phyloP scores from a whole-genome alignment of 1,140 invertebrate genomes.

The Musca vetustissima region DNA sequence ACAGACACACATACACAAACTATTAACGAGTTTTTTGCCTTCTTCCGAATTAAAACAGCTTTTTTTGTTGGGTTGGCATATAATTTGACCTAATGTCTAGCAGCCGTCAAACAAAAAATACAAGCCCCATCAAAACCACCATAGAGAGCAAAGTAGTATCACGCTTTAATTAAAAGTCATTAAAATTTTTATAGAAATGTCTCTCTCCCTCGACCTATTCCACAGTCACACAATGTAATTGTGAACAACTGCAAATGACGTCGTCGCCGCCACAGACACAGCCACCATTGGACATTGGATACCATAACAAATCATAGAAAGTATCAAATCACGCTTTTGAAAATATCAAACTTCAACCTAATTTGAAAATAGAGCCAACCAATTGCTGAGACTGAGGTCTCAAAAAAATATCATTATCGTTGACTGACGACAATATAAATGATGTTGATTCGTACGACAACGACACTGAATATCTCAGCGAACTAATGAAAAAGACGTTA shows the following conservation, averaged over 20 bases:
- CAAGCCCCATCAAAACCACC: not conserved
- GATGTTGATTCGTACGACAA: not conserved
- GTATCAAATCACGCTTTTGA: conserved; percentile 14
- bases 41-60: not conserved
- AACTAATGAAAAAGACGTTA: not conserved
- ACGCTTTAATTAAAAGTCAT: conserved; percentile 21
- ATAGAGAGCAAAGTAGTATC: not conserved
- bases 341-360: no score
- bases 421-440: not conserved
- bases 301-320: conserved; percentile 23
- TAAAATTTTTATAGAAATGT: conserved; percentile 11
- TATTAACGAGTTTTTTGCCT: conserved; percentile 10
- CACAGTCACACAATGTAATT: not conserved
- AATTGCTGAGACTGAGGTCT: no score
- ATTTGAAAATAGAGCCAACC: no score
- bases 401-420: no score
- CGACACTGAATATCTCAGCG: not conserved
- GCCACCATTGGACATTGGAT: not conserved
- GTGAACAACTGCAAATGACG: not conserved
- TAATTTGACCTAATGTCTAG: conserved; percentile 13
- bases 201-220: no score
- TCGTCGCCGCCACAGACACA: conserved; percentile 5
- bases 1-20: not conserved
- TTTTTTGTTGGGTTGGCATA: not conserved
- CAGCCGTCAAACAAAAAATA: not conserved